A percentile compares a stretch with the other conserved stretches of the same genome.
Conservation (phyloP, 64 coral and sea anemone species). For the Anthopleura sola region DNA sequence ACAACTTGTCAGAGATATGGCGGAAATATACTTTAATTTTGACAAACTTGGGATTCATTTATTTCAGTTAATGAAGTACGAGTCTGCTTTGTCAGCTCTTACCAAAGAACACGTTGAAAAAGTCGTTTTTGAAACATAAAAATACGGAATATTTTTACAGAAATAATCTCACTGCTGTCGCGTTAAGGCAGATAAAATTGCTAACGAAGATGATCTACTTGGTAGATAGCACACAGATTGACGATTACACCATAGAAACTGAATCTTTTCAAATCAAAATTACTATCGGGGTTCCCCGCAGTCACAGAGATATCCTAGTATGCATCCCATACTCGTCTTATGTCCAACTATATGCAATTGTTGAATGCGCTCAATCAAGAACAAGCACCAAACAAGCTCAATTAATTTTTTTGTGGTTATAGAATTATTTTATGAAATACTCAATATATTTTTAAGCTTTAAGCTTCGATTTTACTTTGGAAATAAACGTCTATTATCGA, state of each 20-base stretch:
- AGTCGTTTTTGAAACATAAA: constrained; percentile 74
- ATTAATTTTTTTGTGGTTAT: neutral
- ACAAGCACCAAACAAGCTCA: too few species aligned
- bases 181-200: too few species aligned
- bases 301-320: too few species aligned
- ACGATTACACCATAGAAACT: too few species aligned
- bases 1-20: constrained; percentile 82
- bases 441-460: neutral
- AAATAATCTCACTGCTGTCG: too few species aligned
- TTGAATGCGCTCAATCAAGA: too few species aligned
- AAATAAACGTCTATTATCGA: neutral
- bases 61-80: constrained; percentile 64
- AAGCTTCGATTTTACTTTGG: neutral
- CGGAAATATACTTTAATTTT: constrained; percentile 56
- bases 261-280: too few species aligned
- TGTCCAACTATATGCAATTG: too few species aligned
- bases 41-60: constrained; percentile 70
- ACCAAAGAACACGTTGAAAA: constrained; percentile 59
- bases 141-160: neutral
- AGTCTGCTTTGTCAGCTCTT: constrained; percentile 63
- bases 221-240: too few species aligned
- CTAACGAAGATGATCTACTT: too few species aligned
- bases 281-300: too few species aligned
- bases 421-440: neutral
- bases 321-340: too few species aligned